These are phyloP conservation scores for Microcebus jonahi DNA, from an alignment of 2,113 vertebrate genomes.

Conservation along the genomic window DNA sequence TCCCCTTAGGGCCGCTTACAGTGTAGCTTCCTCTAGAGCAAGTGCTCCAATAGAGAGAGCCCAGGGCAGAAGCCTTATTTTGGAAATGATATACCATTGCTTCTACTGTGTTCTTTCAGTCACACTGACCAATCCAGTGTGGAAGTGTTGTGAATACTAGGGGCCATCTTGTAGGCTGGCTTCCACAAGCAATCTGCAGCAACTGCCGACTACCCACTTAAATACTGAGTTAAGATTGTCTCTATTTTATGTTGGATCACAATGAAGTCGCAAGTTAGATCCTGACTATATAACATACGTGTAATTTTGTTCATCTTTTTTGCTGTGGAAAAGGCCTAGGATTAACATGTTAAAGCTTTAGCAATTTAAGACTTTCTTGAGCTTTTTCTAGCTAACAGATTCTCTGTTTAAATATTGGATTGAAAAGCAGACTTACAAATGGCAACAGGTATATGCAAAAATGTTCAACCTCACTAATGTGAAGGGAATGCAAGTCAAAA, in stretches of 20 bases:
- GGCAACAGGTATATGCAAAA: background rate
- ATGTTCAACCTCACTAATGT: background rate
- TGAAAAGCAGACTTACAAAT: background rate
- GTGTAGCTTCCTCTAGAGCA: background rate
- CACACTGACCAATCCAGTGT: background rate
- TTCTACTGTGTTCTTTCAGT: background rate
- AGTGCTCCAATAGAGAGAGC: background rate
- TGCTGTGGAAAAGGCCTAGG: background rate
- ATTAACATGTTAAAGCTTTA: conserved; percentile 23
- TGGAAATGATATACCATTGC: background rate
- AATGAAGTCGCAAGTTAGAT: background rate
- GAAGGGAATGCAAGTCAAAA: background rate
- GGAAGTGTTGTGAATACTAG: background rate
- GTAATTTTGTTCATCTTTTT: conserved; percentile 19
- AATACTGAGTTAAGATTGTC: background rate
- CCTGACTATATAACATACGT: background rate
- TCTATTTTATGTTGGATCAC: background rate
- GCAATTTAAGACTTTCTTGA: background rate
- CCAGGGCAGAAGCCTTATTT: background rate
- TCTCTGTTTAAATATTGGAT: background rate
- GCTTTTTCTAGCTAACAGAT: background rate
- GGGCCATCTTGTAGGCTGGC: background rate
- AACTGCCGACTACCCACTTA: background rate
- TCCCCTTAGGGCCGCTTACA: background rate
- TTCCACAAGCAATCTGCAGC: background rate